phyloP scores from a whole-genome alignment of 2,797 vertebrate species.

The Tarsius wallacei region DNA sequence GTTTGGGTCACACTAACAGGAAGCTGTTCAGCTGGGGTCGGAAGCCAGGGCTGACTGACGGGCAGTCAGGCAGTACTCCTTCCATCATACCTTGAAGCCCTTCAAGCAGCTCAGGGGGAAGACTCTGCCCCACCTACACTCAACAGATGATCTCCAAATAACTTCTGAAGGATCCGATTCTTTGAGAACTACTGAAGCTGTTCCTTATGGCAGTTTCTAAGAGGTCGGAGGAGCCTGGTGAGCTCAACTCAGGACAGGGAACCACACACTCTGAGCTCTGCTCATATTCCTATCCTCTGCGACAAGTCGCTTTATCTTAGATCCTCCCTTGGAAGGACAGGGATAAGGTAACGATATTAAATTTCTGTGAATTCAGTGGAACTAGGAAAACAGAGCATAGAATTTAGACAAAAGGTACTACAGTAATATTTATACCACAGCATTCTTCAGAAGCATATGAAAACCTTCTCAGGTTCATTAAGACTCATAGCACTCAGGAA shows the following conservation, averaged over 20 bases:
- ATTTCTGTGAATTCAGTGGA: slow-evolving; percentile 71
- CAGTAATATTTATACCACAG: slow-evolving; percentile 37
- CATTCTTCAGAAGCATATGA: slow-evolving; percentile 56
- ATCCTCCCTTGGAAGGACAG: slow-evolving; percentile 65
- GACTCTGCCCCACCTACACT: neutral
- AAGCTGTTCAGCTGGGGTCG: neutral
- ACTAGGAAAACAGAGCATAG: slow-evolving; percentile 43
- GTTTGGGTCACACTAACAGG: neutral
- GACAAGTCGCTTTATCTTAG: slow-evolving; percentile 42
- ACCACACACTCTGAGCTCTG: neutral
- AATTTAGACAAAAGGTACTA: neutral
- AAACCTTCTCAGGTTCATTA: slow-evolving; percentile 19
- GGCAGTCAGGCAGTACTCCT: neutral
- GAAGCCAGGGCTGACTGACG: neutral
- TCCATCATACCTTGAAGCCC: neutral
- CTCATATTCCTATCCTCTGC: slow-evolving; percentile 20
- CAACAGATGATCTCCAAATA: neutral
- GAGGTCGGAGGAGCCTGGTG: neutral
- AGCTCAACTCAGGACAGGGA: slow-evolving; percentile 1
- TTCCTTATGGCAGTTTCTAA: neutral
- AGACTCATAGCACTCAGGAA: neutral
- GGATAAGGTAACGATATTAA: slow-evolving; percentile 74
- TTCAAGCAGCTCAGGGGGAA: neutral
- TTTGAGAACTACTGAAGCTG: neutral
- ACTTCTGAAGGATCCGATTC: neutral